Base-by-base conservation (phyloP, 2,888 invertebrate genomes). In the Phengaris arion region DNA sequence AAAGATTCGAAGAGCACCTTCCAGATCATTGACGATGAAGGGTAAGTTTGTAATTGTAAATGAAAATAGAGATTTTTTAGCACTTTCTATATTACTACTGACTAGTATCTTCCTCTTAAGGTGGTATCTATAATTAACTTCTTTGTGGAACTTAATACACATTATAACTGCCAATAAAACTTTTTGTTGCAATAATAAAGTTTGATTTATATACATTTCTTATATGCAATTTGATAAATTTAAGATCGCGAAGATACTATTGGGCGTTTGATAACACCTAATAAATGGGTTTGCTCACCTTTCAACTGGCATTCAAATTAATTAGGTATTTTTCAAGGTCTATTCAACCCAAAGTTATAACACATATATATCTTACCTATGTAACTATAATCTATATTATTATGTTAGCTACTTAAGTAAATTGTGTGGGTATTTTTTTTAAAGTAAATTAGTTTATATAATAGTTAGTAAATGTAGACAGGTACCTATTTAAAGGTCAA, bases 1-100 rank as follows among this genome's bases (percentile, higher is more conserved):
- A 98, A 98, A 92, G 98, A 98, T 89, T 98, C 98, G 6, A 97
- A 98, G 92, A 98, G 98, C 86, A 98, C 98, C 52, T 98, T 98
- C 95, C 98, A 98, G 87, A 98, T 98, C 85, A 98, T 98, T 85
- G 98, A 98, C 85, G 98, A 98, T 86, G 97, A 98, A 89, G 98
- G 98, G 96, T 96, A 83, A 86, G 94, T 83, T 64, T n/a, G 13
- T 48, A 48, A 77, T 69, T 74, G 35, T 54, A 13, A 51, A 12
- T 6, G 35, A 35, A 35, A 35, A 35, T 4, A 48, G 12, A 12
- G 22, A 70, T 22, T 22, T 22, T 22, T 22, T 22, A 12, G 6
- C 7, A 7, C 5, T 59, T 5, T 59, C 10, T 54, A 10, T 13
- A 12, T 1, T 2, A 13, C 35, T 35, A 54, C 51, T 51, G 4